Conservation (phyloP, 2,113 vertebrate genomes). For the Siniperca knerii region DNA sequence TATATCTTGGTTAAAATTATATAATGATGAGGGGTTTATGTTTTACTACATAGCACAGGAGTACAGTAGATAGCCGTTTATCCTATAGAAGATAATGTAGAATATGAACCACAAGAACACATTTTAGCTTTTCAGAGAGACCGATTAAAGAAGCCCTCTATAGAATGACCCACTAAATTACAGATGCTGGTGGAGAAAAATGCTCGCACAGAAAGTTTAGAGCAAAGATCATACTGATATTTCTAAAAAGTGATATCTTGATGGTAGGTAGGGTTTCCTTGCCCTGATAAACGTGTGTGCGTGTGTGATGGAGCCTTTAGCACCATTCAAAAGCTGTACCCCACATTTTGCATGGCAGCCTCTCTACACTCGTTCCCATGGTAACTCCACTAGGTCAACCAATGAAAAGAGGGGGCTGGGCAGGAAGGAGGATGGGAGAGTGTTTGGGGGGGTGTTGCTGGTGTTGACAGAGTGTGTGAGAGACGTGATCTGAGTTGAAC, state of each 20-base stretch:
- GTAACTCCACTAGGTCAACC: constrained; percentile 88
- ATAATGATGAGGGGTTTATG: background rate
- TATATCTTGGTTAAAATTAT: too few relatives aligned
- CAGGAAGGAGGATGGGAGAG: constrained; percentile 60
- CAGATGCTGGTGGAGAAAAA: background rate
- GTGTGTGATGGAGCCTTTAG: constrained; percentile 40
- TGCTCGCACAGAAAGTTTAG: background rate
- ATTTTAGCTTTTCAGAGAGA: background rate
- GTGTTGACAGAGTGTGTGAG: constrained; percentile 45
- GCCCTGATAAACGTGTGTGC: constrained; percentile 14
- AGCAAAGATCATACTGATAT: background rate
- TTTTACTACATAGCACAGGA: background rate
- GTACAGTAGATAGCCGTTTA: background rate
- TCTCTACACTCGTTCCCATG: constrained; percentile 82
- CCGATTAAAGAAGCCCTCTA: background rate
- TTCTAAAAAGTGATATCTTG: background rate
- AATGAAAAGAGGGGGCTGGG: constrained; percentile 84
- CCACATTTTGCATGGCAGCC: constrained; percentile 80
- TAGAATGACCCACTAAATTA: background rate
- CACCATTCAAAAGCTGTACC: constrained; percentile 72
- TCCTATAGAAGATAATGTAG: background rate
- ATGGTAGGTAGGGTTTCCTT: constrained; percentile 25
- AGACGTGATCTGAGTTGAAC: constrained; percentile 59
- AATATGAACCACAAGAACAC: background rate
- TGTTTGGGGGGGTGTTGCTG: constrained; percentile 34